Conservation (phyloP, 64 coral and sea anemone genomes). For the Montipora sp. region DNA sequence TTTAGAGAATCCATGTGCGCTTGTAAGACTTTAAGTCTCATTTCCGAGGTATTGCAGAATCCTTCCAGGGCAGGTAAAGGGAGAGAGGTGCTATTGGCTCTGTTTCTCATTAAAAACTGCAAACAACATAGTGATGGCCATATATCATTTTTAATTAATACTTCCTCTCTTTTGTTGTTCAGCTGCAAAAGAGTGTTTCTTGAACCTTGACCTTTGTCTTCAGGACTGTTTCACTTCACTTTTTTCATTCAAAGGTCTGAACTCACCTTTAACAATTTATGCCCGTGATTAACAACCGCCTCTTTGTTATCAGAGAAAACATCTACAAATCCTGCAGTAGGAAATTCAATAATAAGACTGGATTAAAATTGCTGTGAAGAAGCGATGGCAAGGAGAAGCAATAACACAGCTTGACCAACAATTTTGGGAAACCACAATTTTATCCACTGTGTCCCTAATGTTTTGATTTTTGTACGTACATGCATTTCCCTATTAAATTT, state of each 20-base stretch:
- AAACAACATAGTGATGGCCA: not conserved
- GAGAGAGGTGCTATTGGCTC: slow-evolving; percentile 87
- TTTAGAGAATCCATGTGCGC: slow-evolving; percentile 88
- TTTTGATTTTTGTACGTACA: too few relatives aligned
- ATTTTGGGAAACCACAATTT: not conserved
- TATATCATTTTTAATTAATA: too few relatives aligned
- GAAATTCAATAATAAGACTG: too few relatives aligned
- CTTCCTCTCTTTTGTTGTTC: too few relatives aligned
- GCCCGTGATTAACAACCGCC: slow-evolving; percentile 65
- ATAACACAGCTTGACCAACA: too few relatives aligned
- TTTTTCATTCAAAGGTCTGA: too few relatives aligned
- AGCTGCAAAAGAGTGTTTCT: too few relatives aligned
- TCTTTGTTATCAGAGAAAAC: slow-evolving; percentile 72
- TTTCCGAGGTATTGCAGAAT: slow-evolving; percentile 98
- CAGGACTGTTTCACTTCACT: too few relatives aligned
- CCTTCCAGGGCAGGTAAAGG: slow-evolving; percentile 95
- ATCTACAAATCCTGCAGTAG: slow-evolving; percentile 71
- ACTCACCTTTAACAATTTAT: slow-evolving; percentile 65
- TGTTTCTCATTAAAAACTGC: slow-evolving; percentile 90
- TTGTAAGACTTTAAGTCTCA: slow-evolving; percentile 99
- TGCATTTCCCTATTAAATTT: not conserved
- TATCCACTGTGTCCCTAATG: too few relatives aligned
- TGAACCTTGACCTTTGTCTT: too few relatives aligned
- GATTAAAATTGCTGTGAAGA: not conserved
- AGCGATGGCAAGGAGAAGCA: too few relatives aligned